Base-by-base conservation (phyloP, 2,888 invertebrate genomes). In the Nomada goodeniana region DNA sequence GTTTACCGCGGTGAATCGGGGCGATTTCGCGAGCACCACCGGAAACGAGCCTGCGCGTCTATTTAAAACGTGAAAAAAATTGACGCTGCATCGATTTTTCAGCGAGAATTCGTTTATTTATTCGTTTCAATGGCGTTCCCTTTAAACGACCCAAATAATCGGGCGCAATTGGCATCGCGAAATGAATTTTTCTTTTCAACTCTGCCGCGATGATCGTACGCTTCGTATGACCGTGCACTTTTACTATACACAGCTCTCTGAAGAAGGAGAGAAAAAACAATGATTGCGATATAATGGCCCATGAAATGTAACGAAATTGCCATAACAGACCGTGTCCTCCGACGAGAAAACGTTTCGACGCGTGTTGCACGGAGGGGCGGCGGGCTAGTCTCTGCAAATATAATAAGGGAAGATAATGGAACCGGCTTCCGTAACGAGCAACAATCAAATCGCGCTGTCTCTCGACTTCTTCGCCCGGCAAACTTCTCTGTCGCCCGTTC, bases 1-100 rank as follows among this genome's bases (percentile, higher is more conserved):
- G 90, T 91, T 92, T 88, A 89, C 86, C 87, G 89, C 87, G 88
- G 86, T 88, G 72, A 88, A 83, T 82, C 80, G 80, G 80, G 60
- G 84, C 80, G 89, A 86, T 86, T 88, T 88, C 82, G 74, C 85
- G 84, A 85, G 73, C 82, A 83, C 74, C 75, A 57, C 69, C 87
- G 75, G 76, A 74, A 81, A 86, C 65, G 69, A 57, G 76, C 63
- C 76, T 67, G 61, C 77, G 63, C 78, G 53, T 63, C 76, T 47
- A 84, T 81, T 80, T 60, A 73, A 64, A 67, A 65, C 36, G 53
- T 71, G 55, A 10, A 73, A 15, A 73, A 64, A 63, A 26, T 13
- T 5, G 53, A 64, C 7, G 42, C 10, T 2, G 26, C 20, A n/a
- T 60, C 11, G 44, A 18, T n/a, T 44, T 57, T 68, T 2, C 20